phyloP scores from a whole-genome alignment of 1,140 invertebrate species.

The Ceratoteleas bidentatus region DNA sequence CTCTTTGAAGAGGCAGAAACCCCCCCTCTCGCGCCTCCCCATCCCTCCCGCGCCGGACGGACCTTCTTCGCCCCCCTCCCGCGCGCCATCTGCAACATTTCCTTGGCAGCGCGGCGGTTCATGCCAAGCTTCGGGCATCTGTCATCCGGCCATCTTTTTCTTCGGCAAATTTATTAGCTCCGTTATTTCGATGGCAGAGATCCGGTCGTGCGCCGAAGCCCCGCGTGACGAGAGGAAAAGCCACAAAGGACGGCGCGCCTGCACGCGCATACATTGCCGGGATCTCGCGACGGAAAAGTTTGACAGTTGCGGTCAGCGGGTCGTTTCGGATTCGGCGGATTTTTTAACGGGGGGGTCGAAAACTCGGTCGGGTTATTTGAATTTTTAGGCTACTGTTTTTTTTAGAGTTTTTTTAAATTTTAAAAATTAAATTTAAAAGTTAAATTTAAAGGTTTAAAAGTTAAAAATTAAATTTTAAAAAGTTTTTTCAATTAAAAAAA shows the following conservation, averaged over 20 bases:
- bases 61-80: conserved; percentile 14
- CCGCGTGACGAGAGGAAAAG: conserved; percentile 55
- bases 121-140: conserved; percentile 78
- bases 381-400: too few species aligned
- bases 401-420: too few species aligned
- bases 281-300: conserved; percentile 31
- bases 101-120: conserved; percentile 59
- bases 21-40: conserved; percentile 14
- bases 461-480: too few species aligned
- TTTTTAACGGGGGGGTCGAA: background rate
- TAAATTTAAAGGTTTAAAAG: too few species aligned
- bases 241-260: conserved; percentile 53
- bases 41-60: conserved; percentile 2
- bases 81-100: conserved; percentile 65
- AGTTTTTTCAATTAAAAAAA: too few species aligned
- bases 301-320: conserved; percentile 8
- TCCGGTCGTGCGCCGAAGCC: conserved; percentile 54
- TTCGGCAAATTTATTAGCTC: conserved; percentile 78
- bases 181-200: conserved; percentile 70
- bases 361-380: too few species aligned
- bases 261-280: conserved; percentile 48
- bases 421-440: too few species aligned
- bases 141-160: conserved; percentile 78
- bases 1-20: too few species aligned
- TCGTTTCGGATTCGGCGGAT: background rate